A percentile compares a stretch with the other conserved stretches of the same genome.
These are phyloP conservation scores for Aplocera efformata DNA, from an alignment of 2,888 invertebrate species.

Conservation along the genomic window DNA sequence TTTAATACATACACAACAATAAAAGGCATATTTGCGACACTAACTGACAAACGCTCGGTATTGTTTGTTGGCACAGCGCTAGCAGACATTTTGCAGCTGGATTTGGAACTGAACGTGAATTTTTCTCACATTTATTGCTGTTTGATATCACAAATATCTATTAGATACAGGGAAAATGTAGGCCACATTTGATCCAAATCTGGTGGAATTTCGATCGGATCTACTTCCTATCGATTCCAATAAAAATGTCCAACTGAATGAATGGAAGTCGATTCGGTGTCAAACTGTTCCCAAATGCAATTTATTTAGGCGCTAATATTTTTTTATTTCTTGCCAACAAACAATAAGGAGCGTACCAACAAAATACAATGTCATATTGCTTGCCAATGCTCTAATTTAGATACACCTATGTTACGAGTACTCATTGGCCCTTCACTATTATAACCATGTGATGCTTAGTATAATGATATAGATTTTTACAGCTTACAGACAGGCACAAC, in stretches of 20 bases:
- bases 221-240: too few species aligned
- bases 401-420: slow-evolving; percentile 44
- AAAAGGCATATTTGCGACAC: slow-evolving; percentile 63
- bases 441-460: slow-evolving; percentile 45
- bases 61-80: slow-evolving; percentile 35
- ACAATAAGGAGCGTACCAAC: slow-evolving; percentile 33
- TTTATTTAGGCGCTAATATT: too few species aligned
- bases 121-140: too few species aligned
- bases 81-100: slow-evolving; percentile 6
- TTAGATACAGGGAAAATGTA: too few species aligned
- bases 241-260: too few species aligned
- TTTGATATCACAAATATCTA: too few species aligned
- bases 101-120: slow-evolving; percentile 6
- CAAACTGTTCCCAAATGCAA: too few species aligned
- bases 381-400: slow-evolving; percentile 35
- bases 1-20: slow-evolving; percentile 53
- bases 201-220: too few species aligned
- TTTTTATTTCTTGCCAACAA: too few species aligned
- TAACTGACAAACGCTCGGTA: slow-evolving; percentile 38
- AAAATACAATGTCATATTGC: slow-evolving; percentile 36
- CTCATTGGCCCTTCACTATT: slow-evolving; percentile 54
- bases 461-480: slow-evolving; percentile 39
- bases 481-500: slow-evolving; percentile 24
- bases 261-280: too few species aligned
- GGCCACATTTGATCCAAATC: too few species aligned